These are phyloP conservation scores for Oreochromis aureus DNA, from an alignment of 2,113 vertebrate species.

Conservation along the genomic window DNA sequence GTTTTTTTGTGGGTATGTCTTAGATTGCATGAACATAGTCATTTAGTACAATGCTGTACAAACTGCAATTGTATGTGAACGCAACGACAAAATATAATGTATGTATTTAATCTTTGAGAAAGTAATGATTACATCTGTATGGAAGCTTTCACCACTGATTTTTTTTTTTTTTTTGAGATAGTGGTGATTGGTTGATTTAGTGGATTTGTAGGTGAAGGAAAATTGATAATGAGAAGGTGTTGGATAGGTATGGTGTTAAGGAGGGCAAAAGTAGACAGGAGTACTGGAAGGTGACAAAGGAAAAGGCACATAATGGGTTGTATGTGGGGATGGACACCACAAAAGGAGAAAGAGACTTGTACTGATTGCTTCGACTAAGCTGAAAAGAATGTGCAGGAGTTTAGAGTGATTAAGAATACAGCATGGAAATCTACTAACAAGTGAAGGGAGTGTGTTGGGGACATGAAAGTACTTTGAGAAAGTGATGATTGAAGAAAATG, in stretches of 20 bases:
- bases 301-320: no score
- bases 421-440: no score
- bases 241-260: background rate
- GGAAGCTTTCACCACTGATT: background rate
- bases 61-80: background rate
- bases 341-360: no score
- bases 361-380: no score
- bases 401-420: no score
- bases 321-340: no score
- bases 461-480: no score
- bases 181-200: background rate
- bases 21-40: background rate
- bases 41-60: background rate
- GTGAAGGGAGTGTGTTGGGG: no score
- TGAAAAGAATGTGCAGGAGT: no score
- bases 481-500: background rate
- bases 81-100: background rate
- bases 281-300: no score
- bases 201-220: background rate
- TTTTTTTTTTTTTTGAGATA: background rate
- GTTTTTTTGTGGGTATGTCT: background rate
- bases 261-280: no score
- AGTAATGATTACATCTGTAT: background rate
- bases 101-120: background rate
- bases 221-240: background rate